Base-by-base conservation (phyloP, 2,888 invertebrate genomes). In the Folsomia candida region DNA sequence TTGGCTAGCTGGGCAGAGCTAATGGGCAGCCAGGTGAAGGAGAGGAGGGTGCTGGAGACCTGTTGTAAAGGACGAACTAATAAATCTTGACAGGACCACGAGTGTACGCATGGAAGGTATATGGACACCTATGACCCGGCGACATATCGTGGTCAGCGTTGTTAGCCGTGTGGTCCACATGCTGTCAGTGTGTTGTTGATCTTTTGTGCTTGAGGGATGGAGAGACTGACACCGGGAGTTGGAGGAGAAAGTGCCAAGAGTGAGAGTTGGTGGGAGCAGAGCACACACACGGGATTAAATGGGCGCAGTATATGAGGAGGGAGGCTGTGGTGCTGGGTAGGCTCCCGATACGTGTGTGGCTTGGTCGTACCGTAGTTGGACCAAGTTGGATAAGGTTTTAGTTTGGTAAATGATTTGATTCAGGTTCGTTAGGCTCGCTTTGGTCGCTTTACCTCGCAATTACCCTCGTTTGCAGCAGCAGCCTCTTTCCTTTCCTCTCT, bases 381-480 rank as follows among this genome's bases (percentile, higher is more conserved):
- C 37, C 37, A 37, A 37, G 29, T 62, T 62, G 75, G 77, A 75
- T 75, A 72, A 75, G 76, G 78, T 70, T 77, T 79, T 78, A 76
- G 77, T 47, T 11, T 47, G 18, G 77, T 79, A 79, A 79, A 78
- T 79, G 79, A 79, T 79, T 79, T 79, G 77, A 78, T 77, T 73
- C 77, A 76, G 79, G 79, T 79, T 79, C 79, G 79, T 79, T 79
- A 79, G n/a, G 78, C 73, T 78, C 76, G 74, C 79, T 77, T 78
- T 79, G 77, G 77, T 78, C 79, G n/a, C n/a, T n/a, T n/a, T n/a
- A n/a, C n/a, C n/a, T n/a, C n/a, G n/a, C 78, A 78, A 79, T 79
- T 79, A 79, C 77, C 78, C 78, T 76, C 79, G 77, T 79, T 78
- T 78, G 78, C 79, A 78, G 78, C 79, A n/a, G n/a, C n/a, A n/a